Conservation (phyloP, 2,888 invertebrate species). For the Argyra leucocephala region DNA sequence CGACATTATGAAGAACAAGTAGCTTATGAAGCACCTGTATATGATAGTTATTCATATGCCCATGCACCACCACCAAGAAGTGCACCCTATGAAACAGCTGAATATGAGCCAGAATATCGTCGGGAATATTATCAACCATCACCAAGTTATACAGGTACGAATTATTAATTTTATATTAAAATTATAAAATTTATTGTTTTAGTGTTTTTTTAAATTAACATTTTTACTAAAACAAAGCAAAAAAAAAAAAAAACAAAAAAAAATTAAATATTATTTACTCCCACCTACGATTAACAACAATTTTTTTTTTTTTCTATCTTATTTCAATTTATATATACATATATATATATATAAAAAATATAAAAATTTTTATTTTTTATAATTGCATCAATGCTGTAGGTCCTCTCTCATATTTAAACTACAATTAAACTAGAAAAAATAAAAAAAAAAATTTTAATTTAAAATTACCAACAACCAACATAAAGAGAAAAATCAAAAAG, state of each 20-base stretch:
- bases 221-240: neutral
- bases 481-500: too few relatives aligned
- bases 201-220: constrained; percentile 8
- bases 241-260: too few relatives aligned
- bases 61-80: constrained; percentile 27
- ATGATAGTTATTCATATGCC: constrained; percentile 37
- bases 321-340: too few relatives aligned
- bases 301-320: too few relatives aligned
- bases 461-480: too few relatives aligned
- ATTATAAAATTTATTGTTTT: neutral
- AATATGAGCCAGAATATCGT: constrained; percentile 41
- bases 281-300: too few relatives aligned
- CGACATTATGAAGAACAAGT: constrained; percentile 40
- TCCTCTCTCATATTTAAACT: constrained; percentile 5
- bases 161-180: constrained; percentile 8
- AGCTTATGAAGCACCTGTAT: constrained; percentile 38
- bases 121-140: constrained; percentile 43
- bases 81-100: constrained; percentile 37
- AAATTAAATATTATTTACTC: too few relatives aligned
- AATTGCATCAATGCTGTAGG: neutral
- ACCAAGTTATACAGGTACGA: constrained; percentile 38
- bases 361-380: constrained; percentile 7
- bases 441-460: constrained; percentile 10
- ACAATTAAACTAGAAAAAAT: neutral
- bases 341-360: too few relatives aligned